phyloP scores from a whole-genome alignment of 1,140 invertebrate species.

The Trichonephila inaurata region DNA sequence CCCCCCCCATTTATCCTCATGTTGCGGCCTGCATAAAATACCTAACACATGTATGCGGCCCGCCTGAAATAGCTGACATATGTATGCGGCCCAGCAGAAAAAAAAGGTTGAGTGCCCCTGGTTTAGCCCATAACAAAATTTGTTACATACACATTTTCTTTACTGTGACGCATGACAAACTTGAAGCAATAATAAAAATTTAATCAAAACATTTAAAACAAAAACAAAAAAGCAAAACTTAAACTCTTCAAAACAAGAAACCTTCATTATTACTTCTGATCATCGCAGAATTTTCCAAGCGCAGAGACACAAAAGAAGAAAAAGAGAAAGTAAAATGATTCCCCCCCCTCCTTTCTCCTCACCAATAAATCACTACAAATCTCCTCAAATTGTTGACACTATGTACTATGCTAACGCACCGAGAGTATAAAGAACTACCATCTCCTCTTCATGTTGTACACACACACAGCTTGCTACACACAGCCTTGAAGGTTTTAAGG shows the following conservation, averaged over 20 bases:
- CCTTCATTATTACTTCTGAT: neutral
- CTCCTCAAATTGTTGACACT: constrained; percentile 68
- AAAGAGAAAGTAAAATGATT: constrained; percentile 18
- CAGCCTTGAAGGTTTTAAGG: constrained; percentile 62
- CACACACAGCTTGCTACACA: neutral
- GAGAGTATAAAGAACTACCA: constrained; percentile 38
- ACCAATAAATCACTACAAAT: constrained; percentile 72
- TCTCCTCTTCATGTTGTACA: constrained; percentile 19
- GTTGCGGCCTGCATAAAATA: no score
- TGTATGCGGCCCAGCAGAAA: no score
- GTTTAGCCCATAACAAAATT: no score
- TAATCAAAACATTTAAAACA: neutral
- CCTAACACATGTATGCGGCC: no score
- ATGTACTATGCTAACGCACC: constrained; percentile 43
- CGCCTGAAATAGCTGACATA: no score
- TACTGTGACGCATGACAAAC: no score
- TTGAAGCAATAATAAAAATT: no score
- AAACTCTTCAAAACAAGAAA: neutral
- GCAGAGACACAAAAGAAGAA: neutral
- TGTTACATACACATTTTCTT: no score
- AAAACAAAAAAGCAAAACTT: neutral
- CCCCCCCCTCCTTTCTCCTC: neutral
- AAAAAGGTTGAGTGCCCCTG: no score
- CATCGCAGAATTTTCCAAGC: neutral
- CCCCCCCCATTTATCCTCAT: no score